A percentile compares a stretch with the other conserved stretches of the same genome.
Evolutionary conservation across 2,888 invertebrate species (phyloP).

Genomic region (Apeira syringaria): DNA sequence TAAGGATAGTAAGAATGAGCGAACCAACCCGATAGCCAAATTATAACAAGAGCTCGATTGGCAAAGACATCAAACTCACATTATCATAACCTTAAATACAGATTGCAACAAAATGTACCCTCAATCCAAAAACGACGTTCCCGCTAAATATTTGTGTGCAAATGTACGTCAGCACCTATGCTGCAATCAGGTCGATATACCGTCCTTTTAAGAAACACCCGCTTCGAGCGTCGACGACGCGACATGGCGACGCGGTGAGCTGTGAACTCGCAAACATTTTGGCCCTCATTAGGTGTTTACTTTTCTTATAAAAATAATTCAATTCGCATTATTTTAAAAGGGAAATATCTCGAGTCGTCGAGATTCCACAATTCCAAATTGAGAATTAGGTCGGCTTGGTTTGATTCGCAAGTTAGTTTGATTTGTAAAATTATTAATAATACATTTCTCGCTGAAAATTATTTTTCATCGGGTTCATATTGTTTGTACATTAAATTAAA

Average conservation of each 20-base stretch:
- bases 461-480: no score
- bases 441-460: no score
- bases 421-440: slow-evolving; percentile 1
- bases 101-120: no score
- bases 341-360: slow-evolving; percentile 21
- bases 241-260: slow-evolving; percentile 46
- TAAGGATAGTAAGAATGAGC: no score
- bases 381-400: background rate
- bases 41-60: no score
- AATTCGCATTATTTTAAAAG: slow-evolving; percentile 17
- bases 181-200: slow-evolving; percentile 38
- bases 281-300: slow-evolving; percentile 75
- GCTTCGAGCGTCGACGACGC: slow-evolving; percentile 18
- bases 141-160: slow-evolving; percentile 31
- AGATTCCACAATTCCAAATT: slow-evolving; percentile 4
- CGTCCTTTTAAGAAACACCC: slow-evolving; percentile 27
- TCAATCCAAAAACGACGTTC: no score
- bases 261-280: slow-evolving; percentile 71
- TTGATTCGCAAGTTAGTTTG: slow-evolving; percentile 1
- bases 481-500: no score
- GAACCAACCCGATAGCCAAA: no score
- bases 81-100: no score
- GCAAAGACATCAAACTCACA: no score
- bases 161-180: slow-evolving; percentile 30
- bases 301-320: slow-evolving; percentile 62